These are phyloP conservation scores for Cynopterus brachyotis DNA, from an alignment of 2,113 vertebrate species.

Conservation along the genomic window DNA sequence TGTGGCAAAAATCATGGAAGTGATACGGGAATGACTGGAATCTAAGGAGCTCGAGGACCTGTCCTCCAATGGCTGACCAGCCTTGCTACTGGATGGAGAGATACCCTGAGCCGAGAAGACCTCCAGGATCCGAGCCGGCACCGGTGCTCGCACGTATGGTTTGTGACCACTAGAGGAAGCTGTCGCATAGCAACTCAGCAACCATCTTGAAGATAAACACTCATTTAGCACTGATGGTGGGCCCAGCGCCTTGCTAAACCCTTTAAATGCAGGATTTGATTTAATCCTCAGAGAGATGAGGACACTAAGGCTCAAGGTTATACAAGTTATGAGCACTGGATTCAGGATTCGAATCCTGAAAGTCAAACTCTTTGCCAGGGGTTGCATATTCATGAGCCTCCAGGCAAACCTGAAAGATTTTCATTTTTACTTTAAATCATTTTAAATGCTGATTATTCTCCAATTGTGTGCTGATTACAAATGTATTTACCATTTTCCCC, in stretches of 20 bases:
- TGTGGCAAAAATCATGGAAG: not conserved
- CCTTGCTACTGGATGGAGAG: not conserved
- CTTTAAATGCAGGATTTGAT: not conserved
- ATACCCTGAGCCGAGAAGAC: not conserved
- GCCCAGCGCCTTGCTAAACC: not conserved
- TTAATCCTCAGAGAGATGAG: not conserved
- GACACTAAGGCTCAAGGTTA: not conserved
- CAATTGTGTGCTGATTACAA: not conserved
- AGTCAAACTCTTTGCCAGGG: not conserved
- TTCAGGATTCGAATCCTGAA: not conserved
- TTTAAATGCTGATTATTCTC: not conserved
- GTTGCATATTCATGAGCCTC: not conserved
- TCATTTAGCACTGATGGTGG: not conserved
- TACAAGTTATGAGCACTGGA: not conserved
- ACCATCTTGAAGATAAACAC: not conserved
- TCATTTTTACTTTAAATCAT: not conserved
- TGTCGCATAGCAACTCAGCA: not conserved
- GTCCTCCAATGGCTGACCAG: not conserved
- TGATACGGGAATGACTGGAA: not conserved
- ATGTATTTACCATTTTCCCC: not conserved
- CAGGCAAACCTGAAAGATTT: not conserved
- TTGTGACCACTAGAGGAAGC: constrained; percentile 18
- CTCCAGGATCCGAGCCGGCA: not conserved
- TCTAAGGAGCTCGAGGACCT: not conserved
- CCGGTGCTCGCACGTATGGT: not conserved